Conservation (phyloP, 2,888 invertebrate species). For the Pseudococcus longispinus region DNA sequence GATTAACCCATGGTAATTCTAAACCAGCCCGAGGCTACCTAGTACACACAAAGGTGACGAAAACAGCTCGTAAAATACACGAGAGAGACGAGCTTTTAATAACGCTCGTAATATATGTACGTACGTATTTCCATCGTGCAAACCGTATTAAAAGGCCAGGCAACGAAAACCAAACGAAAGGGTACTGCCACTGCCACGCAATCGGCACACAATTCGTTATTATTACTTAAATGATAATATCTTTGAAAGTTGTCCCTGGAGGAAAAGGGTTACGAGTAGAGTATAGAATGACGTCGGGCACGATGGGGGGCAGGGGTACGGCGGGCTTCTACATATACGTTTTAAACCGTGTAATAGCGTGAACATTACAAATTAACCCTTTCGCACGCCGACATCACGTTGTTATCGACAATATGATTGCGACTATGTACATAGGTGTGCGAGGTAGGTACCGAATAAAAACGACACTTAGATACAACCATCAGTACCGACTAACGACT, state of each 20-base stretch:
- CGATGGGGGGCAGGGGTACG: not conserved
- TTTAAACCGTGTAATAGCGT: constrained; percentile 48
- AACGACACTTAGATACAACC: not conserved
- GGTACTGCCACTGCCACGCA: not conserved
- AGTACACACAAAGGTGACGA: not conserved
- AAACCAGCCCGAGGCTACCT: not conserved
- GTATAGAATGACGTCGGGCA: not conserved
- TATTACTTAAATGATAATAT: constrained; percentile 38
- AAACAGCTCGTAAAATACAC: not conserved
- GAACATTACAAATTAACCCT: constrained; percentile 56
- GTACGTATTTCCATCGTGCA: not conserved
- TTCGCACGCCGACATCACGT: constrained; percentile 23
- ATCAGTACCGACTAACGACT: constrained; percentile 53
- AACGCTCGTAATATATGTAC: not conserved
- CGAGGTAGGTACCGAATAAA: not conserved
- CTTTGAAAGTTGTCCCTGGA: constrained; percentile 54
- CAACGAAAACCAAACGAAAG: not conserved
- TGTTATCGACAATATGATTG: not conserved
- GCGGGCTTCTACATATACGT: not conserved
- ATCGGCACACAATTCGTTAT: constrained; percentile 31
- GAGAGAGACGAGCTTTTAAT: not conserved
- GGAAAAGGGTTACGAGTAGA: constrained; percentile 25
- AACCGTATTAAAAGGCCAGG: not conserved
- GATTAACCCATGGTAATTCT: not conserved
- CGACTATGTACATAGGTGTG: not conserved